These are phyloP conservation scores for Diceros bicornis DNA, from an alignment of 2,797 vertebrate genomes.

Conservation along the genomic window DNA sequence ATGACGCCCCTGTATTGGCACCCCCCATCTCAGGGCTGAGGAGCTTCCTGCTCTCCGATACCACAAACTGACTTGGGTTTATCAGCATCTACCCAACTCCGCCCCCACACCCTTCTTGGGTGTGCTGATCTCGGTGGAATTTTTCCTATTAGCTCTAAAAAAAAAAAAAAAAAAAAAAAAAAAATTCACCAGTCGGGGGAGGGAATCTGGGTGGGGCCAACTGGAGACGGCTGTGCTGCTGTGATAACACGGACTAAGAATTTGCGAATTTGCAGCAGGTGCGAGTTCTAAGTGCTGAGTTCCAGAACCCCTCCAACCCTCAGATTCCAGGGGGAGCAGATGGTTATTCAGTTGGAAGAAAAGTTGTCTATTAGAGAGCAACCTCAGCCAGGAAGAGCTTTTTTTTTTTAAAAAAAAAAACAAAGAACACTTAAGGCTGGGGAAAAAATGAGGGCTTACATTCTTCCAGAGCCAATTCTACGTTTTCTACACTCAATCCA, in stretches of 20 bases:
- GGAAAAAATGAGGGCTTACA: neutral
- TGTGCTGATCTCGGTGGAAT: neutral
- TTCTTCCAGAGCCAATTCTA: neutral
- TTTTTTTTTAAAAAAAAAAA: neutral
- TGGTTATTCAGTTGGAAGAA: neutral
- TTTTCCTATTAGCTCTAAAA: neutral
- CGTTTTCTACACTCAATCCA: neutral
- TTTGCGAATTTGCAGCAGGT: slow-evolving; percentile 53
- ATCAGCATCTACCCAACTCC: neutral
- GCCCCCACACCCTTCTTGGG: neutral
- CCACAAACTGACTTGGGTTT: neutral
- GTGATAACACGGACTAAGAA: neutral
- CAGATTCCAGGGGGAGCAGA: slow-evolving; percentile 19
- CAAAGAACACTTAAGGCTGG: neutral
- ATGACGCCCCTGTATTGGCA: neutral
- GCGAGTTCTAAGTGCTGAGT: neutral
- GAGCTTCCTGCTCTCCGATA: neutral
- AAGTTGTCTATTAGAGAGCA: neutral
- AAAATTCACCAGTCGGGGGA: neutral
- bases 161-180: neutral
- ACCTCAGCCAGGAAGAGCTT: slow-evolving; percentile 8
- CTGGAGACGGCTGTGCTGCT: neutral
- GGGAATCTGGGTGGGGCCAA: neutral
- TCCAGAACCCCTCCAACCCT: slow-evolving; percentile 6
- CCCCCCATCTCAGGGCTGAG: neutral